Conservation (phyloP, 2,888 invertebrate genomes). For the Tachina lurida region DNA sequence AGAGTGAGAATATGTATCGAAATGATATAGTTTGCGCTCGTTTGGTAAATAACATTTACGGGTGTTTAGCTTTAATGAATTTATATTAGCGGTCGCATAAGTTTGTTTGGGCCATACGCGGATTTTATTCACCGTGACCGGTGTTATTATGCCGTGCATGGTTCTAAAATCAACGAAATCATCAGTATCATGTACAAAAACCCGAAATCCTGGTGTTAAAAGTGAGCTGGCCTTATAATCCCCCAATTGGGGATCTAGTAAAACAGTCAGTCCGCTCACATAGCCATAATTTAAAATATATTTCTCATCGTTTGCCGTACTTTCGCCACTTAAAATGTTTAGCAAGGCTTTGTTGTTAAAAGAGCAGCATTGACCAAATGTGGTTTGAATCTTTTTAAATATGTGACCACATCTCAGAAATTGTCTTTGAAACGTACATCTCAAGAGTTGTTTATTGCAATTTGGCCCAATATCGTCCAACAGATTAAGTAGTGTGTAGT, state of each 20-base stretch:
- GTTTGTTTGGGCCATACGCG: constrained; percentile 85
- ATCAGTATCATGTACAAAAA: constrained; percentile 86
- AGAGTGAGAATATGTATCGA: constrained; percentile 85
- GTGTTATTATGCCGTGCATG: constrained; percentile 84
- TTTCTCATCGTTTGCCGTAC: constrained; percentile 37
- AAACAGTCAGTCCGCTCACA: constrained; percentile 85
- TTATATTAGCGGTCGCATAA: constrained; percentile 84
- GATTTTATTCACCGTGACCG: constrained; percentile 84
- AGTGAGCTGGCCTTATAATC: constrained; percentile 86
- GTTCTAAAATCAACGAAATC: constrained; percentile 85
- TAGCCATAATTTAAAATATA: constrained; percentile 86
- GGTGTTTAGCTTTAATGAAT: constrained; percentile 79
- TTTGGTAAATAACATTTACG: constrained; percentile 85
- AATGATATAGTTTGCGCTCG: constrained; percentile 83
- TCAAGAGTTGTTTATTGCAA: constrained; percentile 84
- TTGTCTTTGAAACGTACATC: constrained; percentile 86
- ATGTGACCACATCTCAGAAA: constrained; percentile 84
- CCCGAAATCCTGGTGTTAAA: constrained; percentile 85
- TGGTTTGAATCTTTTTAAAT: constrained; percentile 83
- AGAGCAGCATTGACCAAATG: constrained; percentile 86
- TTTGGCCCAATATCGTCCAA: constrained; percentile 82
- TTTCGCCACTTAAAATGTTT: neutral
- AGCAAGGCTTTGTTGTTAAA: constrained; percentile 86
- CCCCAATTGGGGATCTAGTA: constrained; percentile 84
- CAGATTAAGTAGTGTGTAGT: constrained; percentile 74